Base-by-base conservation (phyloP, 37 sponge, comb jelly and placozoan genomes). In the Chondrilla cf. caribensis region DNA sequence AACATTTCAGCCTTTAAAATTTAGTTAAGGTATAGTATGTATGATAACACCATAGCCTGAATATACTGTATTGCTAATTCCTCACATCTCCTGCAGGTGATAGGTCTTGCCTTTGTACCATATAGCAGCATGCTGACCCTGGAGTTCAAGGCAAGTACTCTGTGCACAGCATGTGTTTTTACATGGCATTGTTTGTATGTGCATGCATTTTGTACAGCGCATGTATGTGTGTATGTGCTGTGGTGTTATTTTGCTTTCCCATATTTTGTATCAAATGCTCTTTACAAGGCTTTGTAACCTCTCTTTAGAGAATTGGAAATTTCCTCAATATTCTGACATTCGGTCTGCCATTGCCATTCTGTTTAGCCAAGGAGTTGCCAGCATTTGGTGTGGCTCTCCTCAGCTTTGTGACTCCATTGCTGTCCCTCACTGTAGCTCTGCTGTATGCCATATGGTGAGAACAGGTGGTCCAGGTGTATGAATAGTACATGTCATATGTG, bases 321-420 rank as follows among this genome's bases (percentile, higher is more conserved):
- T 42, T 91, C 5, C 70, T 91, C 32, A 87, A 87, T 57, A 58
- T 87, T 35, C 79, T 91, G 19, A 88, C 88, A 2, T 82, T 88
- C 79, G 82, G 86, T 72, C 72, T 86, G 0, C 89, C 93, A 18
- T 58, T 92, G 11, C 93, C 89, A 22, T 86, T 83, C 38, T 92
- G 93, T 64, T 41, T 88, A 11, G 67, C 86, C 38, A 3, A n/a
- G 40, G 7, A 26, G 0, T 8, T 88, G 28, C 58, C 44, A 33
- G 86, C 89, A 8, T 59, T 86, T 44, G 47, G 79, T 54, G 62
- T 92, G 26, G 89, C 93, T 57, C 83, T 92, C 35, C 60, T 92
- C 2, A 89, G 93, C 22, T 92, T 83, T 80, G 80, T 92, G 32
- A 22, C 90, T 5, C 93, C 93, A 3, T 0, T 79, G 8, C 70